phyloP scores from a whole-genome alignment of 2,113 vertebrate genomes.

The Scolopax mira region DNA sequence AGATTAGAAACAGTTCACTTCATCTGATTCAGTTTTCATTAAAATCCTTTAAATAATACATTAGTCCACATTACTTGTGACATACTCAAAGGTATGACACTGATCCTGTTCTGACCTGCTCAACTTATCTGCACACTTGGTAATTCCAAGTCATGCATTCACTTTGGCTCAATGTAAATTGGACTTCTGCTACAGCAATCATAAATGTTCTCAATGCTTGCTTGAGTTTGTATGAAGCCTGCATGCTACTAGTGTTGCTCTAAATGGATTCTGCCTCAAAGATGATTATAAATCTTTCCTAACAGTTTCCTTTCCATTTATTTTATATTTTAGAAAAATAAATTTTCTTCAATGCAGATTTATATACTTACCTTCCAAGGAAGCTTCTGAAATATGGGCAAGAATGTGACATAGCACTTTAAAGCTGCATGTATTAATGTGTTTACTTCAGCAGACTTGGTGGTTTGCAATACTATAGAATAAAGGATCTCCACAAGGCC shows the following conservation, averaged over 20 bases:
- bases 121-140: background rate
- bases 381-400: background rate
- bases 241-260: background rate
- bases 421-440: conserved; percentile 22
- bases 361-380: background rate
- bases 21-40: conserved; percentile 63
- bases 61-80: conserved; percentile 40
- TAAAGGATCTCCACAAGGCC: background rate
- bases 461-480: background rate
- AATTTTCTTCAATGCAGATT: conserved; percentile 8
- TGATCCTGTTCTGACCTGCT: conserved; percentile 10
- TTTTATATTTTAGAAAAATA: conserved; percentile 36
- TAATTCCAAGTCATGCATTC: conserved; percentile 8
- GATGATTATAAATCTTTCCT: conserved; percentile 12
- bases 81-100: background rate
- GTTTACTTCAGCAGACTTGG: background rate
- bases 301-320: background rate
- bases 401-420: background rate
- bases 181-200: conserved; percentile 8
- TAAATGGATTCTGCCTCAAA: conserved; percentile 5
- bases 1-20: conserved; percentile 69
- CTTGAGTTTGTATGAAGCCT: background rate
- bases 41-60: conserved; percentile 65
- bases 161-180: conserved; percentile 7
- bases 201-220: conserved; percentile 7